Base-by-base conservation (phyloP, 2,797 vertebrate species). In the Neosilurus mollespiculum region DNA sequence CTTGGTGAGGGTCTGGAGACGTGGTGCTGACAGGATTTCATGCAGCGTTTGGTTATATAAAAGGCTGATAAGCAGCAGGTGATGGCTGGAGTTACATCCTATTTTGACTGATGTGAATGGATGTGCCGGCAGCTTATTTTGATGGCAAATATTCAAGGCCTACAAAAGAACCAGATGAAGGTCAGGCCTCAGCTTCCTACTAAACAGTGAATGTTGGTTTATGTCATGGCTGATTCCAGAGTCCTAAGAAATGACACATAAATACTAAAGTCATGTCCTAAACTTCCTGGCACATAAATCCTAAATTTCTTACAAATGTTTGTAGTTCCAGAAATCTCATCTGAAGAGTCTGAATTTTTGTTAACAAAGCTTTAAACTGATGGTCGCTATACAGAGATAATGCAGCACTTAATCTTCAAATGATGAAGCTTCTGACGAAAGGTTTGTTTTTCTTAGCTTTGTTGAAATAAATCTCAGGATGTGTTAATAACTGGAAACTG, bases 1-100 rank as follows among this genome's bases (percentile, higher is more conserved):
- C 62, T 56, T 58, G 34, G 3, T 51, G 34, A 54, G 61, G 43
- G 12, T 81, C 70, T 10, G 9, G 22, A 72, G 62, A 59, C 3
- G 4, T 64, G 24, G 18, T 56, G 59, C 64, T 80, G 86, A 85
- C 81, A 61, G 78, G 26, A 64, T 78, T n/a, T 37, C 34, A 59
- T 26, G 18, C 54, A n/a, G 37, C 53, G 65, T 30, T 85, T 65
- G 72, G 43, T 84, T 22, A 61, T 20, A 71, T 43, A 34, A 26
- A 53, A 26, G 72, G 67, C 78, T 49, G 69, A 34, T 77, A 49
- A 72, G 83, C 79, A 59, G 81, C 78, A 80, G 77, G 77, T 83
- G 72, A 87, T 85, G 81, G 71, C 14, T 61, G 62, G n/a, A 80
- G 56, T 61, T 9, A 34, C 71, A 71, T 84, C 49, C 81, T 67